A percentile compares a stretch with the other conserved stretches of the same genome.
phyloP scores from a whole-genome alignment of 2,797 vertebrate genomes.

The Mus caroli region DNA sequence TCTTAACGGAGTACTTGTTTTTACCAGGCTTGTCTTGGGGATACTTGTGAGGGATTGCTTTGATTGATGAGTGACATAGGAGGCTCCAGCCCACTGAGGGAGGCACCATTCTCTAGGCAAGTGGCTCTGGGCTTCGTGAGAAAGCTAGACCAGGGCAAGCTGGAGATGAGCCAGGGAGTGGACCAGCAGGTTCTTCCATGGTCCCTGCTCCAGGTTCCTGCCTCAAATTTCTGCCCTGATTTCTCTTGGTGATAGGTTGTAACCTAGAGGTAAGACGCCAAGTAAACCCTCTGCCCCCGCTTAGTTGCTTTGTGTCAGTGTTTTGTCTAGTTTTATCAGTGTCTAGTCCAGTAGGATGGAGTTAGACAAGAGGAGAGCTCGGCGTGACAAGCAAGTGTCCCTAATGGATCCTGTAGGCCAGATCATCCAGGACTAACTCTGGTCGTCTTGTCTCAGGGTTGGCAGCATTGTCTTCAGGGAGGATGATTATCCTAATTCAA shows the following conservation, averaged over 20 bases:
- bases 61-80: not conserved
- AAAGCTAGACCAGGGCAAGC: too few relatives aligned
- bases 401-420: not conserved
- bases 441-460: not conserved
- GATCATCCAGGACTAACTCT: not conserved
- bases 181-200: not conserved
- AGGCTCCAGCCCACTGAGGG: not conserved
- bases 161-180: not conserved
- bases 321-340: not conserved
- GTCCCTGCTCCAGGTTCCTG: not conserved
- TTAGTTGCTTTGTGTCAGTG: not conserved
- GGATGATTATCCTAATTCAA: not conserved
- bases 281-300: not conserved
- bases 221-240: not conserved
- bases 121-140: not conserved
- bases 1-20: not conserved
- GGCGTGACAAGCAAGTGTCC: not conserved
- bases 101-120: not conserved
- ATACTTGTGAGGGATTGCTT: not conserved
- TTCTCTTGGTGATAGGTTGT: not conserved
- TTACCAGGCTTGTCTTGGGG: not conserved
- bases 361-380: not conserved
- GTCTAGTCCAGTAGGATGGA: not conserved
- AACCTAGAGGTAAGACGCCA: not conserved
- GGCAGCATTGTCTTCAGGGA: not conserved